Evolutionary conservation across 1,140 invertebrate species (phyloP).

Genomic region (Papilio machaon): DNA sequence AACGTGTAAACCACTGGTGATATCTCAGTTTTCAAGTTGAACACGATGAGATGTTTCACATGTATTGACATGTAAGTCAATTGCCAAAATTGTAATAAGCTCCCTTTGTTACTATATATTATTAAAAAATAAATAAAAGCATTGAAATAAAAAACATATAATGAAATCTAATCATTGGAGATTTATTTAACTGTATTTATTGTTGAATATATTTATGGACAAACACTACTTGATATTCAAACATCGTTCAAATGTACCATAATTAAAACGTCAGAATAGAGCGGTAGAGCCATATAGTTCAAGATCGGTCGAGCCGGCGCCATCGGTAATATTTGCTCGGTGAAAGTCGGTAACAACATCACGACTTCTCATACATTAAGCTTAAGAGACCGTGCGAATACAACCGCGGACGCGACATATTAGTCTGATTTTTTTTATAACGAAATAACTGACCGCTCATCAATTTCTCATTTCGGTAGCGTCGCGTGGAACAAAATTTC

Average conservation of each 20-base stretch:
- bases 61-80: no score
- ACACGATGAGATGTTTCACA: no score
- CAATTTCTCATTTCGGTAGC: constrained; percentile 65
- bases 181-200: neutral
- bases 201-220: neutral
- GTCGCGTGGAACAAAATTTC: constrained; percentile 51
- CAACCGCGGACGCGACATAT: constrained; percentile 57
- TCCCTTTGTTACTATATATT: no score
- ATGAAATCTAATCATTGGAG: neutral
- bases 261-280: constrained; percentile 7
- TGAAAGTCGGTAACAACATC: constrained; percentile 66
- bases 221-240: neutral
- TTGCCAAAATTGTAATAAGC: no score
- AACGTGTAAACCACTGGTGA: no score
- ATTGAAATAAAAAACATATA: no score
- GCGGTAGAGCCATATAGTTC: constrained; percentile 37
- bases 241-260: neutral
- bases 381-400: constrained; percentile 66
- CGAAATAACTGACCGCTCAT: constrained; percentile 54
- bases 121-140: no score
- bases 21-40: no score
- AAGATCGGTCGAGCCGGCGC: constrained; percentile 47
- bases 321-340: constrained; percentile 62
- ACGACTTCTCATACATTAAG: constrained; percentile 76
- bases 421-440: constrained; percentile 59